A percentile compares a stretch with the other conserved stretches of the same genome.
These are phyloP conservation scores for Polypedilum pembai DNA, from an alignment of 1,140 invertebrate species.

Conservation along the genomic window DNA sequence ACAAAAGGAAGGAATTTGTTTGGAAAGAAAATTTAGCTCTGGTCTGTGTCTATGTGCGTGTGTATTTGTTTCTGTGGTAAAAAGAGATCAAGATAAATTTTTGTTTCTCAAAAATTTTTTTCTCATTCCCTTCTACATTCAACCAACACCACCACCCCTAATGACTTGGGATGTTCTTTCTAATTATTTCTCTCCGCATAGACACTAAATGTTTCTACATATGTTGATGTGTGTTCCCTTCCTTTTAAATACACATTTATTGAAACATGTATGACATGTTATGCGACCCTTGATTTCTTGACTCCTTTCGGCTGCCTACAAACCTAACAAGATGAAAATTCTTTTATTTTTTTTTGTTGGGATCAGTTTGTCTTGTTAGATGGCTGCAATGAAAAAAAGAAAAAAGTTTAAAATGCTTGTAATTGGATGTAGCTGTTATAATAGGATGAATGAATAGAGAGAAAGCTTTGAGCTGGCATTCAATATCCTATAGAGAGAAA, in stretches of 20 bases:
- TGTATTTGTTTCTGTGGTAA: not conserved
- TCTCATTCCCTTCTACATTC: not conserved
- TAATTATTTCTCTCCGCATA: too few relatives aligned
- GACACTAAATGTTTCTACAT: too few relatives aligned
- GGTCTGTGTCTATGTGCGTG: not conserved
- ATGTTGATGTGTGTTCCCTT: too few relatives aligned
- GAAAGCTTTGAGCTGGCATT: too few relatives aligned
- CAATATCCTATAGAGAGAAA: too few relatives aligned
- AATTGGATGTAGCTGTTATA: not conserved
- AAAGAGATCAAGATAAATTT: constrained; percentile 14
- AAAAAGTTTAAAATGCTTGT: not conserved
- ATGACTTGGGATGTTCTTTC: too few relatives aligned
- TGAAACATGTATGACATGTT: not conserved
- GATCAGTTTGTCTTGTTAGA: not conserved
- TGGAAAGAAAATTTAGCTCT: not conserved
- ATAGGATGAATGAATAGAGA: not conserved
- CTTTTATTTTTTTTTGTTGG: not conserved
- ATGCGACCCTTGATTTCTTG: not conserved
- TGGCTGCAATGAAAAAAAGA: not conserved
- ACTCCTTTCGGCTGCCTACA: not conserved
- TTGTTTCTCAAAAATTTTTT: not conserved
- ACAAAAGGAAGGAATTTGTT: not conserved
- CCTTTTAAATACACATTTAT: too few relatives aligned
- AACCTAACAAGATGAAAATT: not conserved
- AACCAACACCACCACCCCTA: too few relatives aligned